phyloP scores from a whole-genome alignment of 2,113 vertebrate species.

The Piprites chloris region DNA sequence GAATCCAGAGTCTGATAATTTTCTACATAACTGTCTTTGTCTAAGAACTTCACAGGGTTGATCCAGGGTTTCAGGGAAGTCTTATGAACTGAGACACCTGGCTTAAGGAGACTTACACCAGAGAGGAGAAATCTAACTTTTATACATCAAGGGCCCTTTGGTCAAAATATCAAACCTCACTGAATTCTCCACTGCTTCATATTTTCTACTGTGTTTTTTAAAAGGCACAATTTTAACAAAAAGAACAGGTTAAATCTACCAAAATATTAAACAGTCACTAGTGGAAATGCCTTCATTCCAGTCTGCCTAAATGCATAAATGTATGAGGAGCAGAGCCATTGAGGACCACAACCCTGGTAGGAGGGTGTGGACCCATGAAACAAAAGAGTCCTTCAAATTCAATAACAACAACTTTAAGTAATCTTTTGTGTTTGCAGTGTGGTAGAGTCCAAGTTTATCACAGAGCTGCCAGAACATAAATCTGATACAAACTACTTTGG shows the following conservation, averaged over 20 bases:
- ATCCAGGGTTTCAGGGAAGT: neutral
- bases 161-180: neutral
- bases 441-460: conserved; percentile 46
- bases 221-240: neutral
- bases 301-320: neutral
- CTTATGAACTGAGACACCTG: neutral
- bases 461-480: conserved; percentile 54
- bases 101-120: neutral
- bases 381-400: conserved; percentile 39
- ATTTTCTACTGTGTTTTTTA: neutral
- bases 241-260: neutral
- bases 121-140: neutral
- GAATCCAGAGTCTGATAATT: neutral
- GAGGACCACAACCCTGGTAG: neutral
- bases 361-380: neutral
- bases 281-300: neutral
- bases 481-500: conserved; percentile 59
- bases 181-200: neutral
- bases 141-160: neutral
- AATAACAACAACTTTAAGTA: conserved; percentile 32
- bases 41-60: neutral
- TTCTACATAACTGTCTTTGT: neutral
- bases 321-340: neutral
- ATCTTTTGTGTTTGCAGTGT: conserved; percentile 27
- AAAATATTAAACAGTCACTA: neutral